These are phyloP conservation scores for Adoxophyes honmai DNA, from an alignment of 1,140 invertebrate species.

Conservation along the genomic window DNA sequence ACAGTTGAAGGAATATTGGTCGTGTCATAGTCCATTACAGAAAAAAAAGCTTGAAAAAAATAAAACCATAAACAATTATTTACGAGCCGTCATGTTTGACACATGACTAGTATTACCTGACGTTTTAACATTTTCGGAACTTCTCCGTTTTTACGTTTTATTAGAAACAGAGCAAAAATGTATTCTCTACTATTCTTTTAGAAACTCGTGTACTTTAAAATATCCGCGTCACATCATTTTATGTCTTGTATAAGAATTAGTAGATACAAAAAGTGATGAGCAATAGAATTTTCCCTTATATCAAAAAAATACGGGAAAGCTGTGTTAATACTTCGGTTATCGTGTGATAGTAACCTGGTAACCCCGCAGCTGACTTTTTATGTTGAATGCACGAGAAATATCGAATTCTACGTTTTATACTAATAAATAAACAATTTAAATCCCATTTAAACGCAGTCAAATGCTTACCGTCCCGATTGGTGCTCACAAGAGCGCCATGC, in stretches of 20 bases:
- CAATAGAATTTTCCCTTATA: no score
- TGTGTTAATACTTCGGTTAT: background rate
- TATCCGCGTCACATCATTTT: no score
- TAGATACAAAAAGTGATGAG: no score
- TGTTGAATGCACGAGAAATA: conserved; percentile 61
- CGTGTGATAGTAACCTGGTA: background rate
- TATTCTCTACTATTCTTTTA: no score
- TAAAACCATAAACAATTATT: conserved; percentile 44
- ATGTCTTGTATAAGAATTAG: no score
- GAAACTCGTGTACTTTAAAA: no score
- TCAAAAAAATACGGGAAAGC: no score
- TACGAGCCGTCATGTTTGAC: conserved; percentile 49
- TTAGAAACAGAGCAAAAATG: no score
- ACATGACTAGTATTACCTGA: conserved; percentile 8
- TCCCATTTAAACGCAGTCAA: conserved; percentile 23
- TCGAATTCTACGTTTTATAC: conserved; percentile 56
- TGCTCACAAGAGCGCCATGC: conserved; percentile 35
- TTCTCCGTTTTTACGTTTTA: background rate
- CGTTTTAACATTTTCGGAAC: background rate
- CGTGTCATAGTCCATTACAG: background rate
- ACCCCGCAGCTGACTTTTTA: conserved; percentile 52
- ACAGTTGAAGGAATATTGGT: no score
- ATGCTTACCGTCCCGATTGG: conserved; percentile 22
- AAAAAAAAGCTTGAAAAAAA: conserved; percentile 30
- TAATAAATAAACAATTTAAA: conserved; percentile 38